phyloP scores from a whole-genome alignment of 2,113 vertebrate genomes.

The Mugil cephalus region DNA sequence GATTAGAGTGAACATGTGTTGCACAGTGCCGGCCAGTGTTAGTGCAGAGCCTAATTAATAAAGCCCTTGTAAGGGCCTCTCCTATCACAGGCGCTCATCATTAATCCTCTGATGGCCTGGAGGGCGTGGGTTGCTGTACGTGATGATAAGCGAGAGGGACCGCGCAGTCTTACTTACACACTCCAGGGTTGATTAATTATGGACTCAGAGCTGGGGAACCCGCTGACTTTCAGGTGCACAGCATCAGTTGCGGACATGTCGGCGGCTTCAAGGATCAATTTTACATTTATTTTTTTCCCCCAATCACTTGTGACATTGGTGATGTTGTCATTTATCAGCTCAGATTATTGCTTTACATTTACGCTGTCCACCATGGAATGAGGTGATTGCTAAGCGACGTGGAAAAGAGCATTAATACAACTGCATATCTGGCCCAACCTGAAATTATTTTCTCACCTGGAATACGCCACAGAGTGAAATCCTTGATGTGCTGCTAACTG shows the following conservation, averaged over 20 bases:
- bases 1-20: constrained; percentile 70
- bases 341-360: neutral
- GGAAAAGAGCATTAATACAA: neutral
- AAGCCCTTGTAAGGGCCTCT: constrained; percentile 52
- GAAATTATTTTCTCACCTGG: constrained; percentile 50
- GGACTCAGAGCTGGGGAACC: constrained; percentile 54
- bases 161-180: constrained; percentile 49
- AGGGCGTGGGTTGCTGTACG: constrained; percentile 72
- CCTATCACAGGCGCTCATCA: constrained; percentile 60
- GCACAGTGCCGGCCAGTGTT: constrained; percentile 42
- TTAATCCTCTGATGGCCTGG: constrained; percentile 66
- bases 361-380: neutral
- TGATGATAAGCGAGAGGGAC: constrained; percentile 60
- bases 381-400: neutral
- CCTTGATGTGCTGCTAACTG: constrained; percentile 36
- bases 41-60: constrained; percentile 60
- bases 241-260: constrained; percentile 18
- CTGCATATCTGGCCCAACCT: neutral
- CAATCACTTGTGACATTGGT: neutral
- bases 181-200: constrained; percentile 57
- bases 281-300: neutral
- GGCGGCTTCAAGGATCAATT: neutral
- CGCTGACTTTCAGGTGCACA: constrained; percentile 7
- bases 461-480: constrained; percentile 18
- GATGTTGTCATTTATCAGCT: too few species aligned